These are phyloP conservation scores for Aphis gossypii DNA, from an alignment of 1,140 invertebrate genomes.

Conservation along the genomic window DNA sequence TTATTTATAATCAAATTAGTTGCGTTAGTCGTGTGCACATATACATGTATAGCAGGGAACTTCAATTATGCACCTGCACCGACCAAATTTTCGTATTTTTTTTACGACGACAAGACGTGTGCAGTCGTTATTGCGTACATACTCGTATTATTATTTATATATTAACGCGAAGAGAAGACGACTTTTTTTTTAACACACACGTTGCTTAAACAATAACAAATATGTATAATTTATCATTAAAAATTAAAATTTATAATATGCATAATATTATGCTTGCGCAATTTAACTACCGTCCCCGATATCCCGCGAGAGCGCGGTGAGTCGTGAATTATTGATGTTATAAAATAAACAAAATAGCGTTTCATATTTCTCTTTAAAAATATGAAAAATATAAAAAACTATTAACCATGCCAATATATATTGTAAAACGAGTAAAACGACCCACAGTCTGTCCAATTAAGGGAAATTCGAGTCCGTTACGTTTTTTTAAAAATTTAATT, in stretches of 20 bases:
- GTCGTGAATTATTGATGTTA: background rate
- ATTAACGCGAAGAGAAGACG: background rate
- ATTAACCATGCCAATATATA: background rate
- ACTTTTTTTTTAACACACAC: background rate
- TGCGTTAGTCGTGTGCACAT: background rate
- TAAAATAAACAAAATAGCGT: background rate
- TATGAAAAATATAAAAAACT: background rate
- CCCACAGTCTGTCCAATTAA: background rate
- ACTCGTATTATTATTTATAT: slow-evolving; percentile 1
- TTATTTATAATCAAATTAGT: slow-evolving; percentile 10
- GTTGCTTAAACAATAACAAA: background rate
- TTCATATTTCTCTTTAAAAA: background rate
- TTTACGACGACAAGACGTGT: background rate
- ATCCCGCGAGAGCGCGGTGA: background rate
- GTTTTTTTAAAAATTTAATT: background rate
- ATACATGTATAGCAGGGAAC: background rate
- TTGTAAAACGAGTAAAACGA: background rate
- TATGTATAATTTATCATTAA: background rate
- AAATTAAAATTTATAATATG: background rate
- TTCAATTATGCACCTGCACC: background rate
- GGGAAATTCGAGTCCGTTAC: background rate
- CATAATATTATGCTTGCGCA: background rate
- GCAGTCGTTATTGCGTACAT: background rate
- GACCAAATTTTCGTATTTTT: background rate
- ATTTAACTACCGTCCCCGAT: background rate